phyloP scores from a whole-genome alignment of 2,888 invertebrate species.

The Hyppa rectilinea region DNA sequence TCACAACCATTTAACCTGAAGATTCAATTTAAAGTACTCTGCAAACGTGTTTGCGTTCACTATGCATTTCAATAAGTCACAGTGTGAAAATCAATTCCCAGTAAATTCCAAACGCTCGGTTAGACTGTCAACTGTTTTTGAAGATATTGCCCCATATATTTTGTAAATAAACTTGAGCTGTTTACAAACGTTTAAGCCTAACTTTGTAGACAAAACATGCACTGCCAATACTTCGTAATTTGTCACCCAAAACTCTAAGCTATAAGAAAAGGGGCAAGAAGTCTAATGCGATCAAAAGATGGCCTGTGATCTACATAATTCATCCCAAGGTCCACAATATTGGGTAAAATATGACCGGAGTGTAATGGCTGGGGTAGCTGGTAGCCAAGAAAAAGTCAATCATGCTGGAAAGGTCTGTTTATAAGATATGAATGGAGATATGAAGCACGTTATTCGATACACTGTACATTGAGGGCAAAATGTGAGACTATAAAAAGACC shows the following conservation, averaged over 20 bases:
- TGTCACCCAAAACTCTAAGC: conserved; percentile 14
- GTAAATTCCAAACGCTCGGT: conserved; percentile 23
- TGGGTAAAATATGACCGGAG: conserved; percentile 30
- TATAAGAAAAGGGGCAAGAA: conserved; percentile 21
- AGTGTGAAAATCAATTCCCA: conserved; percentile 43
- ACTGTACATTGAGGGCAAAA: conserved; percentile 38
- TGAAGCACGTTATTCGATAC: conserved; percentile 54
- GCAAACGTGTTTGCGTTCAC: conserved; percentile 46
- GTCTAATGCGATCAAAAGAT: conserved; percentile 29
- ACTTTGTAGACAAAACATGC: conserved; percentile 41
- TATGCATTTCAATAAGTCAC: conserved; percentile 60
- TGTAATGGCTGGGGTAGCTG: conserved; percentile 10
- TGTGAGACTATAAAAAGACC: conserved; percentile 43
- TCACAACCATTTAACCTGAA: conserved; percentile 51
- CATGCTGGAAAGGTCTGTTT: conserved; percentile 28
- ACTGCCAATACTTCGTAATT: conserved; percentile 24
- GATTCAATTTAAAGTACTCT: conserved; percentile 60
- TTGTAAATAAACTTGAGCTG: conserved; percentile 12
- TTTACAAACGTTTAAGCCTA: conserved; percentile 13
- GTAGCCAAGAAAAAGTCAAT: conserved; percentile 49
- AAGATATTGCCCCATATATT: conserved; percentile 18
- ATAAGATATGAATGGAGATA: conserved; percentile 47
- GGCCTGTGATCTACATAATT: conserved; percentile 45
- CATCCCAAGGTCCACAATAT: conserved; percentile 36
- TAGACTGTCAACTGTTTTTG: conserved; percentile 21